Evolutionary conservation across 2,888 invertebrate genomes (phyloP).

Genomic region (Oscheius sp.): DNA sequence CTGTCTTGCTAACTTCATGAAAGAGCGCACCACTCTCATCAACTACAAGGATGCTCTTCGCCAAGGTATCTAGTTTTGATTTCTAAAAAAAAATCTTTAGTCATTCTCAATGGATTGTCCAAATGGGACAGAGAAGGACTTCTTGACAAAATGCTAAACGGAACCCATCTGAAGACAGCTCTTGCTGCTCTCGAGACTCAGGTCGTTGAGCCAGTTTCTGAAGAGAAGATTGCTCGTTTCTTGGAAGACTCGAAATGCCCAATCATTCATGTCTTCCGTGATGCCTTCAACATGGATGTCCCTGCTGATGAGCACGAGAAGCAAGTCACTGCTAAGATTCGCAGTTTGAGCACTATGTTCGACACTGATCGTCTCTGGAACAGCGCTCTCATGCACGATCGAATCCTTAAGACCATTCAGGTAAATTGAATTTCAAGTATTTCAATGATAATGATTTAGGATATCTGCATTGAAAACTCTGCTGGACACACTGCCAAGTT

Average conservation of each 20-base stretch:
- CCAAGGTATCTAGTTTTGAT: conserved; percentile 4
- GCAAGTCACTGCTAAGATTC: conserved; percentile 52
- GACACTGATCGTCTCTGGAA: conserved; percentile 67
- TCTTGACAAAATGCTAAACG: conserved; percentile 54
- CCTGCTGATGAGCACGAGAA: conserved; percentile 42
- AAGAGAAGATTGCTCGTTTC: conserved; percentile 41
- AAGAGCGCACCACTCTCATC: conserved; percentile 42
- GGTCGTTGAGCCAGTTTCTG: conserved; percentile 27
- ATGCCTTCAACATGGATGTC: conserved; percentile 42
- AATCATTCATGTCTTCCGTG: conserved; percentile 57
- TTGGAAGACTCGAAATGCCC: conserved; percentile 63
- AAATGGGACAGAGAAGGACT: conserved; percentile 58
- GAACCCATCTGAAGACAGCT: conserved; percentile 48
- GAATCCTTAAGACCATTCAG: conserved; percentile 63
- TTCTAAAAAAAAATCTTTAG: conserved; percentile 9
- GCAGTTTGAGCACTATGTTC: conserved; percentile 57
- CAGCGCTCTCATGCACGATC: conserved; percentile 57
- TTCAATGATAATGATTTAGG: conserved; percentile 31
- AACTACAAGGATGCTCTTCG: conserved; percentile 57
- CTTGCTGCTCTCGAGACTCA: conserved; percentile 33
- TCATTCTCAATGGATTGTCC: conserved; percentile 52
- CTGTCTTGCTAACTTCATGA: conserved; percentile 55
- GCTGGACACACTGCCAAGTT: conserved; percentile 65
- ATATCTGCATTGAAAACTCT: conserved; percentile 69
- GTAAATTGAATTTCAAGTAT: neutral